Base-by-base conservation (phyloP, 2,113 vertebrate species). In the Mus spicilegus region DNA sequence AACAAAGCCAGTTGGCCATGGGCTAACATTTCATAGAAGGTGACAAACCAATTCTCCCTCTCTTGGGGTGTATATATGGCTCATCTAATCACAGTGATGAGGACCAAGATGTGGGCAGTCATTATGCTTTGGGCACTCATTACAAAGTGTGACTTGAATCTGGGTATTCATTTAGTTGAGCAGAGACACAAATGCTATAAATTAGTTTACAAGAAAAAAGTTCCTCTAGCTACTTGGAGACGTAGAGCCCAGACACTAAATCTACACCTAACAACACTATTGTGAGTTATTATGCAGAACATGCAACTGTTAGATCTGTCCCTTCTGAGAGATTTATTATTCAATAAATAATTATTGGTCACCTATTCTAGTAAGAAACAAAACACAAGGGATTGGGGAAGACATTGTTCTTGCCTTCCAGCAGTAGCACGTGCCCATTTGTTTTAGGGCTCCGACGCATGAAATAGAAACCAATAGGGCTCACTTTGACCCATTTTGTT, bases 251-350 rank as follows among this genome's bases (percentile, higher is more conserved):
- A 61, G 88, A 65, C 75, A 94, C 89, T 72, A 7, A 58, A 61
- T 78, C 58, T 82, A 46, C 56, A 88, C 75, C 33, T 85, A 93
- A 65, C 65, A 87, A 89, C 4, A 70, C 82, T 87, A 42, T 42
- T 51, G 30, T 78, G 6, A 61, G 65, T 65, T 87, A 93, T 65
- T 91, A 77, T 42, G 51, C 9, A 70, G 73, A 96, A 70, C 46
- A 89, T 89, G 67, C 10, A 67, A 81, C 51, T 22, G 81, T 67
- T 61, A 28, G 24, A 81, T 85, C n/a, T 95, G 16, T 95, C 76
- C 87, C 67, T 56, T 88, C 75, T 72, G 75, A 80, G 89, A 19
- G 13, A 78, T 85, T 72, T 90, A 72, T 89, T 94, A 86, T 73
- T 73, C 22, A 87, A 70, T 54, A 95, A 92, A 69, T 89, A 80